Conservation (phyloP, 2,888 invertebrate genomes). For the Spicauda simplicius region DNA sequence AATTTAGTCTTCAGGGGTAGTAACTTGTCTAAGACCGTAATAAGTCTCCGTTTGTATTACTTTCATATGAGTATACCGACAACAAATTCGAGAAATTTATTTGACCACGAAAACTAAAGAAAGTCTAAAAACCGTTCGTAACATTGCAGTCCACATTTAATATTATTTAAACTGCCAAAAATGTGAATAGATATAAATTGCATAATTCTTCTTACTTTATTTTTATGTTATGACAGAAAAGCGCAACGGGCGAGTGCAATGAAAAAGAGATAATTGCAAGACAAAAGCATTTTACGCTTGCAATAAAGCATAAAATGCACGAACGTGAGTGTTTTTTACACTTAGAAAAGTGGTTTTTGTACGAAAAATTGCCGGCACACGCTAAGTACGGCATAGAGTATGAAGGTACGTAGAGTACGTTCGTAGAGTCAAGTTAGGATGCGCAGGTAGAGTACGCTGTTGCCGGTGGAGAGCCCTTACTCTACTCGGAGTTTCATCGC, state of each 20-base stretch:
- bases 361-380: conserved; percentile 17
- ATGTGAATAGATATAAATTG: background rate
- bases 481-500: conserved; percentile 52
- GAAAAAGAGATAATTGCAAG: conserved; percentile 17
- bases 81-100: no score
- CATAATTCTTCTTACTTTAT: background rate
- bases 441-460: conserved; percentile 42
- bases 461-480: conserved; percentile 46
- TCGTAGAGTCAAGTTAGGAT: conserved; percentile 33
- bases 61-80: no score
- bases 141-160: background rate
- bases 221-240: background rate
- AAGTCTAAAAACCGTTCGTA: background rate
- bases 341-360: conserved; percentile 19
- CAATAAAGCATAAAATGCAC: conserved; percentile 20
- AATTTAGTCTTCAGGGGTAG: no score
- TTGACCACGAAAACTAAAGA: no score
- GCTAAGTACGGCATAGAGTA: conserved; percentile 10
- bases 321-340: conserved; percentile 39
- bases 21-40: no score
- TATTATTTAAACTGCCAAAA: background rate
- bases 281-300: conserved; percentile 14
- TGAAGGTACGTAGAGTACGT: conserved; percentile 12
- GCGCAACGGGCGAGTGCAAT: conserved; percentile 7
- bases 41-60: no score